Base-by-base conservation (phyloP, 2,888 invertebrate genomes). In the Galeopsomyia nigrocyanea region DNA sequence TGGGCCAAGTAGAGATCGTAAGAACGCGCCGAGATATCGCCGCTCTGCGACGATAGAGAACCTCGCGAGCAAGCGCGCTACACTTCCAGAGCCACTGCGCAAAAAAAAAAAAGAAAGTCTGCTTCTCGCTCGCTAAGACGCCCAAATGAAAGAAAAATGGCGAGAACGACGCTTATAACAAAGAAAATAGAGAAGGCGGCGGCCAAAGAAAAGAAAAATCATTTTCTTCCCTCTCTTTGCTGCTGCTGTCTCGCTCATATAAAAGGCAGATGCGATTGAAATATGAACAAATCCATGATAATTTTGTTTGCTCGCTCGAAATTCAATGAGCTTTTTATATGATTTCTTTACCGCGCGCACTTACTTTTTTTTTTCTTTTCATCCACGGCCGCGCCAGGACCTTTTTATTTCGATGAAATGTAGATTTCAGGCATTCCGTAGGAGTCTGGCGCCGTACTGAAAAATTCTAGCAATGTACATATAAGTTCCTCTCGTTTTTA, bases 1-100 rank as follows among this genome's bases (percentile, higher is more conserved):
- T 82, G 82, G 80, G 80, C 79, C 79, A 81, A 83, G 82, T 80
- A 79, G 81, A 79, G 81, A 82, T 82, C 79, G 79, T 82, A 79
- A 83, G 83, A 80, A 81, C 76, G 77, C 76, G 71, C 72, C 75
- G 73, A 78, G 75, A 75, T 76, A 77, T 77, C 77, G 76, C 75
- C 74, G 67, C 65, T 39, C 73, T 17, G 19, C 39, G 39, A 39
- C 26, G 26, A n/a, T n/a, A n/a, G 31, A 31, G 31, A 31, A 31
- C 31, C 31, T 31, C 31, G 31, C 31, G 31, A n/a, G n/a, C n/a
- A n/a, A n/a, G n/a, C n/a, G n/a, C 7, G 3, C 3, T 31, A 31
- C 31, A 31, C 39, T 39, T 10, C 39, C 39, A 10, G 39, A 39
- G 39, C 39, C 10, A 39, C 39, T 39, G 39, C 9, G 19, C 7